Evolutionary conservation across 2,888 invertebrate genomes (phyloP), one percentile per base, ranked within the genome.

Genomic region (Bombylius discolor): DNA sequence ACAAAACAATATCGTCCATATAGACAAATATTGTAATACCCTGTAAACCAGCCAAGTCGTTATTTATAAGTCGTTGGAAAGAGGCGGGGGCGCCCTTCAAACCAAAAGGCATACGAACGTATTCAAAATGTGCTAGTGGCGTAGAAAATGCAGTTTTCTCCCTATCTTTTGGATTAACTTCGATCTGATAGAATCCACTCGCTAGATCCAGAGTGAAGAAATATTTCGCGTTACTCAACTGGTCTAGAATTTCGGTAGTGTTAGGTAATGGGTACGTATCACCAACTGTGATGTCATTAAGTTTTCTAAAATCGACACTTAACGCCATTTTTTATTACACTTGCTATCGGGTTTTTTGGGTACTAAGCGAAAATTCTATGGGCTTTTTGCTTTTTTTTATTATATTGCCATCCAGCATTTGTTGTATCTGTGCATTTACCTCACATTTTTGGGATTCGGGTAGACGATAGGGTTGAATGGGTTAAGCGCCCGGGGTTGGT

Each of bases 1-100:
- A 67, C 1, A 69, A 61, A 5, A 69, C 65, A 4, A 70, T 64
- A 54, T 68, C 70, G 53, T 70, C 70, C 11, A 70, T 33, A 44
- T 49, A 52, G 4, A 52, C 51, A 14, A 51, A 31, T 23, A 32
- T 63, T 68, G 69, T 23, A 23, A 23, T 23, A 3, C 23, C 23
- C 23, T 23, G 23, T 23, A 23, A 23, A 23, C 23, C 23, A 23
- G 23, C 23, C 23, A 23, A 23, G 23, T 2, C 23, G 23, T 23
- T 23, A 23, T 23, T 23, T 3, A 23, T 23, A 23, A 23, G 23
- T 23, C 23, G 23, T 23, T 23, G 23, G 3, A 23, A 23, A 23
- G 23, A 23, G 23, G 23, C 23, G 23, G 23, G 23, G 3, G 23
- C 23, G 23, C 23, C 23, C 23, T 23, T 23, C 9, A 75, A 64